phyloP scores from a whole-genome alignment of 2,797 vertebrate species.

The Lithobates pipiens region DNA sequence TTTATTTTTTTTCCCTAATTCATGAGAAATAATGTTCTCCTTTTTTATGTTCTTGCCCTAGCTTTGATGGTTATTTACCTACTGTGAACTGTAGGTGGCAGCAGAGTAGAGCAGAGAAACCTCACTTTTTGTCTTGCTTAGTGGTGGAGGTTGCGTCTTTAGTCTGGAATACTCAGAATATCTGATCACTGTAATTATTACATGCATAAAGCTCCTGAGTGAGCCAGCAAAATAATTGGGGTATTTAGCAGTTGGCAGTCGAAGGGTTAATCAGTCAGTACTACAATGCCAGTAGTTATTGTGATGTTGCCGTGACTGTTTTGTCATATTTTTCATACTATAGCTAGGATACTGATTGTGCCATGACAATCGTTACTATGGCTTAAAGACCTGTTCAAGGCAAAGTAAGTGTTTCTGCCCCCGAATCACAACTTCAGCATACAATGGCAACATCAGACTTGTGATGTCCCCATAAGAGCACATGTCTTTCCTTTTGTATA shows the following conservation, averaged over 20 bases:
- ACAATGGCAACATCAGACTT: too few species aligned
- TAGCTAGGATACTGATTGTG: neutral
- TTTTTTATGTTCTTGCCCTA: too few species aligned
- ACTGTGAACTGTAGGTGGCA: conserved; percentile 18
- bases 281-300: neutral
- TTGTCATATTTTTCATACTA: neutral
- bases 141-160: neutral
- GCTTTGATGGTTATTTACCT: neutral
- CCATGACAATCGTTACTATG: neutral
- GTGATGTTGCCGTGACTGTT: neutral
- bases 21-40: too few species aligned
- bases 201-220: neutral
- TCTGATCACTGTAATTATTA: neutral
- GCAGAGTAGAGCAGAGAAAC: neutral
- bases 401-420: too few species aligned
- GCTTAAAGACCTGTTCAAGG: too few species aligned
- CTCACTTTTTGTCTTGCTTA: neutral
- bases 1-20: too few species aligned
- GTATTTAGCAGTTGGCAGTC: neutral
- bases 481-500: too few species aligned
- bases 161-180: neutral
- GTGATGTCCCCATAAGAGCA: too few species aligned
- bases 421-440: too few species aligned
- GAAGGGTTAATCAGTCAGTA: neutral
- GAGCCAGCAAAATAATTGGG: neutral